These are phyloP conservation scores for Nasonia oneida DNA, from an alignment of 2,888 invertebrate genomes.

Conservation along the genomic window DNA sequence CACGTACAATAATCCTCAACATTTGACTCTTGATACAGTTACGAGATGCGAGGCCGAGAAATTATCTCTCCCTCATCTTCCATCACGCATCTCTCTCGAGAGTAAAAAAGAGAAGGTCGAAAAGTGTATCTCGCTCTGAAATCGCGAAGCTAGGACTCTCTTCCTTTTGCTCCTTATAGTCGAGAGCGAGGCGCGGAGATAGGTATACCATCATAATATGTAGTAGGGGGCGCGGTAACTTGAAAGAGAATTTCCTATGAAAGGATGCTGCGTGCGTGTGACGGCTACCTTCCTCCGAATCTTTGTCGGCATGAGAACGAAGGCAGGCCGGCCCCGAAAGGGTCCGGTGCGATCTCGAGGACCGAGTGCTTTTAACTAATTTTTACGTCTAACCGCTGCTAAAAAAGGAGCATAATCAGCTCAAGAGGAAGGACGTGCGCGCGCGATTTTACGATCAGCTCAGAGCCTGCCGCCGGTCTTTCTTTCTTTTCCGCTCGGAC, in stretches of 20 bases:
- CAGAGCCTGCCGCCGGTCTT: constrained; percentile 24
- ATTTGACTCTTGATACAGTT: constrained; percentile 56
- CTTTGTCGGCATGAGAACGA: constrained; percentile 69
- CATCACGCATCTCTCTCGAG: constrained; percentile 20
- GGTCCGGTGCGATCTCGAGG: constrained; percentile 39
- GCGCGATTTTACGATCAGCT: constrained; percentile 53
- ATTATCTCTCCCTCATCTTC: constrained; percentile 51
- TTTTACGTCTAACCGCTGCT: constrained; percentile 56
- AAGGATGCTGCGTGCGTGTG: constrained; percentile 69
- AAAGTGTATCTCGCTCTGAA: constrained; percentile 52
- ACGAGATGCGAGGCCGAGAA: constrained; percentile 50
- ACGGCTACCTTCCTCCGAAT: constrained; percentile 73
- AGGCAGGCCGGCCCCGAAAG: constrained; percentile 32
- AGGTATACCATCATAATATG: constrained; percentile 15
- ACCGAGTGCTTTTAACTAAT: constrained; percentile 58
- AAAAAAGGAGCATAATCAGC: constrained; percentile 12
- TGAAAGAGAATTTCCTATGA: constrained; percentile 77
- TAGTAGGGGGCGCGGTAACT: constrained; percentile 73
- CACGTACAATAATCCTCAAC: constrained; percentile 44
- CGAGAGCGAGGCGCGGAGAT: background rate
- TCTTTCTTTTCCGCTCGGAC: constrained; percentile 34
- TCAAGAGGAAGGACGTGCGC: constrained; percentile 47
- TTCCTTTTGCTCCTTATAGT: background rate
- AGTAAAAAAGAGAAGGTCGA: background rate
- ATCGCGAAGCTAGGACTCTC: constrained; percentile 44